Base-by-base conservation (phyloP, 2,113 vertebrate genomes). In the Bettongia penicillata region DNA sequence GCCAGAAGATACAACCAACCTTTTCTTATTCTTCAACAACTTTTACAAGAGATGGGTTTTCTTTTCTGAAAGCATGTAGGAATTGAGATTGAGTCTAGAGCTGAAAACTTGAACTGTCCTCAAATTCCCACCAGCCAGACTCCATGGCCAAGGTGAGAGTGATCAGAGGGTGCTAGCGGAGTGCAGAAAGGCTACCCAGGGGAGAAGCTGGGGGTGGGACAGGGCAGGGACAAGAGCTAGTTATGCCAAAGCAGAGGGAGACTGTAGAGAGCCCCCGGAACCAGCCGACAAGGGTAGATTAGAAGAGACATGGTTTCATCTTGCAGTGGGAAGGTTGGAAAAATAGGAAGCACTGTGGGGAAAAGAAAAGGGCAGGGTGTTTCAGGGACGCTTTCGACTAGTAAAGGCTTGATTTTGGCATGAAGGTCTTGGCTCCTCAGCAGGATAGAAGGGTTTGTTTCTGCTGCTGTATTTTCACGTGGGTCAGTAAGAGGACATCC, bases 401-500 rank as follows among this genome's bases (percentile, higher is more conserved):
- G 95, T 91, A 90, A 93, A 92, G 61, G 91, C 53, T 57, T 23
- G n/a, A 16, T 91, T 93, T 61, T 94, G 47, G 90, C 61, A 31
- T 90, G 61, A 48, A 53, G 91, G 47, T 84, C 55, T 61, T 94
- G 92, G 68, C 95, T 93, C 48, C 25, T 0, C 16, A 47, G 8
- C 94, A 89, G 90, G 89, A 24, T 2, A 77, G 93, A 94, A 94
- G 96, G 91, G 26, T 57, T 96, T 92, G 61, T 95, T 96, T 96
- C 95, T 96, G 95, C 5, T 68, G 95, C 55, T 95, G n/a, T 89
- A 9, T 95, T 96, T 98, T 97, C 96, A 52, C 97, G 96, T 96
- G 97, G 93, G 97, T 98, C 98, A 98, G 28, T 89, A 93, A 97
- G 90, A 98, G 92, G 94, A 95, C 93, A 93, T 50, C 3, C 95